Conservation (phyloP, 2,797 vertebrate genomes). For the Chiloscyllium punctatum region DNA sequence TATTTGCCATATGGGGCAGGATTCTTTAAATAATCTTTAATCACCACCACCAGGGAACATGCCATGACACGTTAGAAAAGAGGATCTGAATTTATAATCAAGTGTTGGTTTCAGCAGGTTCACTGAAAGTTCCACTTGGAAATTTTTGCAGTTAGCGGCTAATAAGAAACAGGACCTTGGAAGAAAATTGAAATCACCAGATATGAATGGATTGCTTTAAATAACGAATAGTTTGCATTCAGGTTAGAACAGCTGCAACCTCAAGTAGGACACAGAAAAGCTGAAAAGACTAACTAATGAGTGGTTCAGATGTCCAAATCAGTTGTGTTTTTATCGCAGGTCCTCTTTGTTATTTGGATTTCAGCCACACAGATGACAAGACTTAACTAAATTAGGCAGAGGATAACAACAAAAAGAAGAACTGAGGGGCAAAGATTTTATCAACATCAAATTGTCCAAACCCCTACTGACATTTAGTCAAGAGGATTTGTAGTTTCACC, state of each 20-base stretch:
- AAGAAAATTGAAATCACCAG: neutral
- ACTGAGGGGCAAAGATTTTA: neutral
- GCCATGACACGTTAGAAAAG: neutral
- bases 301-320: neutral
- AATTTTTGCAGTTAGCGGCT: neutral
- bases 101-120: neutral
- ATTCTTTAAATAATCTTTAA: neutral
- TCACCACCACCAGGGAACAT: neutral
- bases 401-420: neutral
- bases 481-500: neutral
- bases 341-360: neutral
- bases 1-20: neutral
- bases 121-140: neutral
- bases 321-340: neutral
- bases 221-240: neutral
- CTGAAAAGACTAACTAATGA: neutral
- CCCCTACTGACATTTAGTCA: neutral
- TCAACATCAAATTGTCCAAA: neutral
- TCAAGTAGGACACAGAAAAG: neutral
- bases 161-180: neutral
- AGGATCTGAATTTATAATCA: neutral
- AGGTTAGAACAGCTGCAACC: neutral
- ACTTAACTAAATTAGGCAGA: neutral
- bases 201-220: neutral
- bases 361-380: neutral